Base-by-base conservation (phyloP, 2,113 vertebrate species). In the Tetrax tetrax region DNA sequence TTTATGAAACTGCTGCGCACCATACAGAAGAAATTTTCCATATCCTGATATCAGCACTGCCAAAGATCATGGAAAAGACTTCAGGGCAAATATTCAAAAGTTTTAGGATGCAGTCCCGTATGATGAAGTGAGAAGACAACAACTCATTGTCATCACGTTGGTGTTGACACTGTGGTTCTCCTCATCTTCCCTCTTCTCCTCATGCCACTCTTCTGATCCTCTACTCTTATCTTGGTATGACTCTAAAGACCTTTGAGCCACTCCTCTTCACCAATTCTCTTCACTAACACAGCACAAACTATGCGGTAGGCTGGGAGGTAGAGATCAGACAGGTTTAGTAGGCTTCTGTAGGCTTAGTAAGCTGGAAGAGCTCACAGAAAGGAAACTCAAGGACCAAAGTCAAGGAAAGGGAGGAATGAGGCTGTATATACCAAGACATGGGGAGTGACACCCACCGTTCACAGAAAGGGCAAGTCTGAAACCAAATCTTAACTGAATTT, bases 201-300 rank as follows among this genome's bases (percentile, higher is more conserved):
- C 10, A 0, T 2, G 13, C 13, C 28, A 28, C 37, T 80, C 0
- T 0, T 23, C 11, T 3, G 8, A 5, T 19, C 33, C 31, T 21
- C 7, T 38, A 16, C n/a, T 28, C 38, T 90, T 89, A 51, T 78
- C 81, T 72, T 38, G 9, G 9, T 8, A 22, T 80, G 27, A 23
- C 38, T 91, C 53, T 66, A 15, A 59, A 57, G 41, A 60, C 28
- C n/a, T 77, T 61, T 50, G 37, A 77, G 47, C 13, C 79, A 70
- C 50, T 51, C 53, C 21, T 94, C 72, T 89, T 63, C 1, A 3
- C 43, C 66, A 72, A 12, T 56, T 75, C 64, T 27, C 35, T 59
- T 79, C 64, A 53, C 19, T 22, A 83, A 69, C 5, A 25, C 79
- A 85, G n/a, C 45, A 90, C 61, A 71, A 94, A n/a, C 9, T 45